Percentiles rank a stretch among this genome's conserved stretches.
Evolutionary conservation across 1,140 invertebrate genomes (phyloP).

Genomic region (Augochlora pura): DNA sequence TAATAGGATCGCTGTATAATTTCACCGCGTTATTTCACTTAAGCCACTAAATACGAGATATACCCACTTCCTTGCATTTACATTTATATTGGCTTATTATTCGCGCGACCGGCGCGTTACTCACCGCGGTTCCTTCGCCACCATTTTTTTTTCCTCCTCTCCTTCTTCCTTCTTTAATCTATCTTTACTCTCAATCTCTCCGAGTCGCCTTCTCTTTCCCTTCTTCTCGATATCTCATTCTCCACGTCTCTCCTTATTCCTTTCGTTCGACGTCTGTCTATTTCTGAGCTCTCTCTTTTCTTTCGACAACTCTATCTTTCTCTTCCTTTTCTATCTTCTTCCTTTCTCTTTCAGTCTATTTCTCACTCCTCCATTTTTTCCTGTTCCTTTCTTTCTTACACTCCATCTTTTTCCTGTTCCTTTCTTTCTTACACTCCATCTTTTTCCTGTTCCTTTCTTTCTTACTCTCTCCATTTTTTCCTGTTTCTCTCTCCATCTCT

Average conservation of each 20-base stretch:
- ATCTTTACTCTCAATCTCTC: neutral
- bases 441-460: too few species aligned
- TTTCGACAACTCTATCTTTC: too few species aligned
- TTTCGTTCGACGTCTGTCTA: too few species aligned
- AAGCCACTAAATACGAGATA: slow-evolving; percentile 62
- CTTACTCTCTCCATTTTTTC: too few species aligned
- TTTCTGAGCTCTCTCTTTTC: too few species aligned
- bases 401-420: neutral
- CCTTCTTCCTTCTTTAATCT: neutral
- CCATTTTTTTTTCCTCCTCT: slow-evolving; percentile 13
- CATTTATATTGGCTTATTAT: slow-evolving; percentile 68
- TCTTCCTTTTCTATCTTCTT: too few species aligned
- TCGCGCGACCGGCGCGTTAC: slow-evolving; percentile 43
- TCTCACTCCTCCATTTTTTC: too few species aligned
- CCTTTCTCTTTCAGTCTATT: too few species aligned
- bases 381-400: too few species aligned
- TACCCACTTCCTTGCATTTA: slow-evolving; percentile 51
- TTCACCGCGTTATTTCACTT: slow-evolving; percentile 58
- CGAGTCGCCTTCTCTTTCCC: neutral
- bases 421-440: neutral
- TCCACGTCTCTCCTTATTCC: too few species aligned
- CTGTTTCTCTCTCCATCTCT: too few species aligned
- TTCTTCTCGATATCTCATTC: too few species aligned
- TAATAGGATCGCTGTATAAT: slow-evolving; percentile 49
- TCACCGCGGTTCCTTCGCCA: slow-evolving; percentile 33